A percentile compares a stretch with the other conserved stretches of the same genome.
Evolutionary conservation across 35 echinoderm and acorn worm species (phyloP).

Genomic region (Ophioderma brevispina): DNA sequence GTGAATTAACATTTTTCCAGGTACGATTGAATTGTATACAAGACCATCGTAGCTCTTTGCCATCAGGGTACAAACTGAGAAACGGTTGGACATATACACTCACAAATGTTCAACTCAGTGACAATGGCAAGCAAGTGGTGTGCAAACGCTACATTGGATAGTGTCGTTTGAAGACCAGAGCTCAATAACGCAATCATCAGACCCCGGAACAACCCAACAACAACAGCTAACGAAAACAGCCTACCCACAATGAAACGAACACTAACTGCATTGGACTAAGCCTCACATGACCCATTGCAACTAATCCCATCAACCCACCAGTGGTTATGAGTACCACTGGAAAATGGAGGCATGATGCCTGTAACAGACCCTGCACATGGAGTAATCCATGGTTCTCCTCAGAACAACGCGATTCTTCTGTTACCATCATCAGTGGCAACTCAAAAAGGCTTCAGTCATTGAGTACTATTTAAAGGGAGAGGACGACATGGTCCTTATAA

Average conservation of each 20-base stretch:
- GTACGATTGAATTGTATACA: neutral
- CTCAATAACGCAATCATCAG: neutral
- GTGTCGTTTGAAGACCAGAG: neutral
- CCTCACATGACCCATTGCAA: neutral
- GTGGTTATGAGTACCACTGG: too few species aligned
- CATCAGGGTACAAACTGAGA: neutral
- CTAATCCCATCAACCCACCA: neutral
- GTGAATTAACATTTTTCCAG: neutral
- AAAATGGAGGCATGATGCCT: too few species aligned
- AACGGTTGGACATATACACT: neutral
- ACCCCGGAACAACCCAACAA: neutral
- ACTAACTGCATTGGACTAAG: neutral
- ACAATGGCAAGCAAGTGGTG: neutral
- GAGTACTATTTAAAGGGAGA: too few species aligned
- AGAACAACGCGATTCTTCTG: neutral
- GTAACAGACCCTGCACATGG: too few species aligned
- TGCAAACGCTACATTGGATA: neutral
- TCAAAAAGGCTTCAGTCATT: too few species aligned
- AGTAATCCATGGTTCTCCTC: neutral
- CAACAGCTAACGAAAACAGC: neutral
- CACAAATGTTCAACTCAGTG: neutral
- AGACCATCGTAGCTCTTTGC: neutral
- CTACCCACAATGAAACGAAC: neutral
- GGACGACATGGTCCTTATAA: neutral
- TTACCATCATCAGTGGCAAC: neutral